Base-by-base conservation (phyloP, 2,888 invertebrate genomes). In the Eucera pruinosa region DNA sequence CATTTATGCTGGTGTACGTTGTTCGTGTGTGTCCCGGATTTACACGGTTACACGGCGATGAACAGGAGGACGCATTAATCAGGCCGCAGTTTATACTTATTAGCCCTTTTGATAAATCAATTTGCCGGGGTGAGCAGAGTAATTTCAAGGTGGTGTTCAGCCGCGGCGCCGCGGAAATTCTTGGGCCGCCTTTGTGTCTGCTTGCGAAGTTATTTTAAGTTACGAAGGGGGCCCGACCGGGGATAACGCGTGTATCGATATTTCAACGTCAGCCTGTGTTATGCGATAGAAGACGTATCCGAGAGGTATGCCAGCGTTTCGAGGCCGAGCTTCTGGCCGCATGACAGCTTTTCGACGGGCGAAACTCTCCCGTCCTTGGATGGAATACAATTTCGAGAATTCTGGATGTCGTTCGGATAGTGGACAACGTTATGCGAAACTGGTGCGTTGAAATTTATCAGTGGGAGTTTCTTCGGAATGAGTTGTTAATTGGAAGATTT, bases 31-130 rank as follows among this genome's bases (percentile, higher is more conserved):
- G 30, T 33, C 41, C 41, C 13, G 41, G 27, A 52, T 64, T 36
- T 50, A 39, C 50, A 64, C 78, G 76, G 76, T 81, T 77, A 75
- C 77, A 33, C 65, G 11, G 33, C 27, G 43, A 27, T 41, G 27
- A 41, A 9, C 20, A n/a, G 55, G 47, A n/a, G 69, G 54, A 61
- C 70, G 86, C 87, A 87, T 87, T 87, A 87, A 88, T 88, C 88
- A 84, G 78, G 45, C 64, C 60, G 71, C 84, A 82, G 87, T 88
- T 87, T 86, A 87, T 87, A 80, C 83, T 84, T 82, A 82, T 88
- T 87, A 85, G 80, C 78, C 72, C 58, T 80, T 81, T 84, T 88
- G 87, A 88, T 88, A 87, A 88, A 88, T 87, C 87, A 87, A 88
- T 88, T 87, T 84, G 82, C 83, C 80, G 76, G 66, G 60, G 57